phyloP scores from a whole-genome alignment of 92 coral and sea anemone genomes.

The Porites evermanni region DNA sequence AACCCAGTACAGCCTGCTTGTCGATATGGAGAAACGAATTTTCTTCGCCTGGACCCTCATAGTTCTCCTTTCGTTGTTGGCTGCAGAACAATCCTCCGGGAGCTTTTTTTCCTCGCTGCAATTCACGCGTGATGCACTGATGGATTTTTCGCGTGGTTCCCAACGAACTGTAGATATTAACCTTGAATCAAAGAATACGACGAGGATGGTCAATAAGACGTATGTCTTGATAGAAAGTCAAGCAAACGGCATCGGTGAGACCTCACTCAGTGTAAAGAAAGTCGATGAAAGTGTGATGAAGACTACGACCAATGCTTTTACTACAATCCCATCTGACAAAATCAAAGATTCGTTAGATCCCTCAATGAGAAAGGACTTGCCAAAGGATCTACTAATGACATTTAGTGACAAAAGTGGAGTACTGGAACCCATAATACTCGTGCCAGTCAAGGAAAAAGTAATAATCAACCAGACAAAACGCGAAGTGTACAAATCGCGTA shows the following conservation, averaged over 20 bases:
- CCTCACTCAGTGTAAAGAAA: too few species aligned
- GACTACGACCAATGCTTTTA: too few species aligned
- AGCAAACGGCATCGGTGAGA: background rate
- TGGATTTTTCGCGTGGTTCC: conserved; percentile 70
- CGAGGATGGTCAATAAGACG: background rate
- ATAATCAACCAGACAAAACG: conserved; percentile 26
- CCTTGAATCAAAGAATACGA: conserved; percentile 49
- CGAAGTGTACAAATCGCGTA: conserved; percentile 65
- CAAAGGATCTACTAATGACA: too few species aligned
- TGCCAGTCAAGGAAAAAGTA: conserved; percentile 5
- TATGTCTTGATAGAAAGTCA: too few species aligned
- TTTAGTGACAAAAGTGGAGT: too few species aligned
- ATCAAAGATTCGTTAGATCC: too few species aligned
- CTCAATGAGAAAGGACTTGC: too few species aligned
- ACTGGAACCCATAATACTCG: background rate
- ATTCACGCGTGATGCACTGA: conserved; percentile 62
- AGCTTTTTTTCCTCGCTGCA: conserved; percentile 25
- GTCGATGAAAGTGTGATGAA: too few species aligned
- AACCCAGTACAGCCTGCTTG: background rate
- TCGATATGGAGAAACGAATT: conserved; percentile 4
- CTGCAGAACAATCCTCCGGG: background rate
- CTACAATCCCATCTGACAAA: too few species aligned
- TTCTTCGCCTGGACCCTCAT: background rate
- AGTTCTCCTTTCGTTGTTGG: background rate
- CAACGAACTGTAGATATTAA: conserved; percentile 60